Evolutionary conservation across 2,113 vertebrate genomes (phyloP).

Genomic region (Marmota monax): DNA sequence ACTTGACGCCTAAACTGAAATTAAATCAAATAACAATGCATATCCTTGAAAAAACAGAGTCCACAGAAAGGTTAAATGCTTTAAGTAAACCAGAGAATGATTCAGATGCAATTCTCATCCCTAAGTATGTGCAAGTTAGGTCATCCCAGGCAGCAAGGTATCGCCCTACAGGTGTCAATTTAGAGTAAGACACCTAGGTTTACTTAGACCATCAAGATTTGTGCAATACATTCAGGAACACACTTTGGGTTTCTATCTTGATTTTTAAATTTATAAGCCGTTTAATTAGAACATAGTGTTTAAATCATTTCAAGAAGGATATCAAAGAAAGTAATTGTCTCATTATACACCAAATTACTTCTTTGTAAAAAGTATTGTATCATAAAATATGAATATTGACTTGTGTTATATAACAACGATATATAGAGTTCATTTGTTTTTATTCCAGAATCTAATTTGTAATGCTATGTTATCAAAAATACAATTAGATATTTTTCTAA

Average conservation of each 20-base stretch:
- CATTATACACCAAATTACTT: not conserved
- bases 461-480: not conserved
- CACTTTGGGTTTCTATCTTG: not conserved
- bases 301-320: not conserved
- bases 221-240: not conserved
- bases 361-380: not conserved
- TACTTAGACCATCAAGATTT: not conserved
- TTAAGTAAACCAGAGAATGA: not conserved
- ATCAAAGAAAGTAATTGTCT: not conserved
- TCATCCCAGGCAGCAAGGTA: not conserved
- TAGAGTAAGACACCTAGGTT: not conserved
- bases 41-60: slow-evolving; percentile 4
- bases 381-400: not conserved
- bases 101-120: not conserved
- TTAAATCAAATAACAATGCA: not conserved
- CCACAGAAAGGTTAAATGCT: not conserved
- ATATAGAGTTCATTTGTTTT: not conserved
- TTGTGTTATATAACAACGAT: not conserved
- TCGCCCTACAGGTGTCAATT: not conserved
- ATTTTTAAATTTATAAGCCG: not conserved
- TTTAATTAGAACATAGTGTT: not conserved
- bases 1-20: not conserved
- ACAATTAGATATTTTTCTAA: not conserved
- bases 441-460: not conserved
- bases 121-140: not conserved